Percentiles rank a stretch among this genome's conserved stretches.
Evolutionary conservation across 2,888 invertebrate genomes (phyloP).

Genomic region (Nomada lathburiana): DNA sequence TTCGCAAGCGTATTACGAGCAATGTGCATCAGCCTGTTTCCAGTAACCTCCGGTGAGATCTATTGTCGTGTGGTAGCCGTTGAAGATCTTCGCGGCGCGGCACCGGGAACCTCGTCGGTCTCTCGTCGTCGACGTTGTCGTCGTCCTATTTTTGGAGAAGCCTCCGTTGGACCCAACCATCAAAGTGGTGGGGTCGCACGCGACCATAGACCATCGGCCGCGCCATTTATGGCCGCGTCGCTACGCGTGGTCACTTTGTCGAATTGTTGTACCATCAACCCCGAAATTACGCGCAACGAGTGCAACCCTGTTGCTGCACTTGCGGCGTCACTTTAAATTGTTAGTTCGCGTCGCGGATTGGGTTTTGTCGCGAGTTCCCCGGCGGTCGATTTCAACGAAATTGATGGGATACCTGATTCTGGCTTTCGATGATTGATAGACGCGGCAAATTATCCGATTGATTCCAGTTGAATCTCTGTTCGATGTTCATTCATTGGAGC

Average conservation of each 20-base stretch:
- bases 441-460: no score
- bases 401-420: no score
- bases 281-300: neutral
- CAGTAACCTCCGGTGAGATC: neutral
- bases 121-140: slow-evolving; percentile 73
- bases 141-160: slow-evolving; percentile 83
- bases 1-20: no score
- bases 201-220: slow-evolving; percentile 81
- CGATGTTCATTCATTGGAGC: no score
- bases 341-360: no score
- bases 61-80: slow-evolving; percentile 16
- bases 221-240: slow-evolving; percentile 83
- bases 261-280: slow-evolving; percentile 57
- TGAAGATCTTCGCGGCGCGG: slow-evolving; percentile 27
- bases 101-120: slow-evolving; percentile 48
- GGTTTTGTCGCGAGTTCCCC: no score
- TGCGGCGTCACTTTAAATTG: no score
- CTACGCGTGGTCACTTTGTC: slow-evolving; percentile 71
- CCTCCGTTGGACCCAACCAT: slow-evolving; percentile 74
- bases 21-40: neutral
- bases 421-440: no score
- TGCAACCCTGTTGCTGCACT: neutral
- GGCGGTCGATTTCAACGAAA: no score
- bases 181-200: slow-evolving; percentile 75
- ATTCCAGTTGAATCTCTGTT: no score